Conservation (phyloP, 2,797 vertebrate genomes). For the Brotula barbata region DNA sequence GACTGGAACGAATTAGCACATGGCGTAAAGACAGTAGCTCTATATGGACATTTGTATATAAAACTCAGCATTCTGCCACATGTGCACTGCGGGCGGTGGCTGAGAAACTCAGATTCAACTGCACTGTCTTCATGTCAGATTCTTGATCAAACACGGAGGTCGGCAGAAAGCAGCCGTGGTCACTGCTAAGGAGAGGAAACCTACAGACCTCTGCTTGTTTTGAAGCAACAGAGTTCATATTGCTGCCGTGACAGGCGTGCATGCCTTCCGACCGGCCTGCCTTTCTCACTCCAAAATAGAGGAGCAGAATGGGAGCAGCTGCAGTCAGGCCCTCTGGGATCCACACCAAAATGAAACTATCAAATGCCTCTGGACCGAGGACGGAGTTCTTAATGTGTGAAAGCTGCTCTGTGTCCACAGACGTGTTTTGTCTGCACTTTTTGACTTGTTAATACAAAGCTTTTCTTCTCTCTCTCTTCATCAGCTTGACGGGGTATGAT, state of each 20-base stretch:
- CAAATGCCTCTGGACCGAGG: conserved; percentile 73
- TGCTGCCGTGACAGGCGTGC: conserved; percentile 55
- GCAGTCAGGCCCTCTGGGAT: conserved; percentile 71
- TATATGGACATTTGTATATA: not conserved
- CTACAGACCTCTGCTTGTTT: conserved; percentile 56
- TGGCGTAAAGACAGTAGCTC: not conserved
- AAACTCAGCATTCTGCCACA: not conserved
- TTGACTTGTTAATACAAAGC: conserved; percentile 58
- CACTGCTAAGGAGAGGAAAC: conserved; percentile 45
- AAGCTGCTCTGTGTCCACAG: conserved; percentile 71
- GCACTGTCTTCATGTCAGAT: conserved; percentile 11
- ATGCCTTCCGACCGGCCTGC: conserved; percentile 45
- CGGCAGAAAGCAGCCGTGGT: conserved; percentile 31
- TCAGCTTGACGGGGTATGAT: conserved; percentile 30
- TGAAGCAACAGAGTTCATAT: conserved; percentile 56
- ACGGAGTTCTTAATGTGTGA: conserved; percentile 80
- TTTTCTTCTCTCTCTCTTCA: conserved; percentile 21
- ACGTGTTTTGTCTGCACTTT: conserved; percentile 75
- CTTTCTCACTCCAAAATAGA: conserved; percentile 69
- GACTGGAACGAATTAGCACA: not conserved
- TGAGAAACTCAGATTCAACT: conserved; percentile 17
- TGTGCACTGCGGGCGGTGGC: not conserved
- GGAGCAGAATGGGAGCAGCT: conserved; percentile 75
- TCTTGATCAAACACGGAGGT: conserved; percentile 37
- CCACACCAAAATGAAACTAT: conserved; percentile 73